Conservation (phyloP, 2,113 vertebrate genomes). For the mouse (Mus musculus) region DNA sequence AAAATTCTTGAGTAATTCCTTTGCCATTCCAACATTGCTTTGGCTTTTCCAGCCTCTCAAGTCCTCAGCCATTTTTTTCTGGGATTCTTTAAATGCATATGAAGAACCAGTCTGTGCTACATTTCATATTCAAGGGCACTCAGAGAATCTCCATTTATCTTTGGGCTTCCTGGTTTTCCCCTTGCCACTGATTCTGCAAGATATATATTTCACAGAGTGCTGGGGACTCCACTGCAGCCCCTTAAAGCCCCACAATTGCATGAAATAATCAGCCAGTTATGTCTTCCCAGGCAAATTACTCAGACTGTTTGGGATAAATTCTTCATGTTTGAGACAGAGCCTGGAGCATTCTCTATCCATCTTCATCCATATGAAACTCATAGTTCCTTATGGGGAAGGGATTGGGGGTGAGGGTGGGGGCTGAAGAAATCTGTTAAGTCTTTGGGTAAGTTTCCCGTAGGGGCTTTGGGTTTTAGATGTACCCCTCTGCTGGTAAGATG, state of each 20-base stretch:
- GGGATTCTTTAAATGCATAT: not conserved
- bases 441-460: conserved; percentile 4
- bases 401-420: not conserved
- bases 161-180: not conserved
- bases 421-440: not conserved
- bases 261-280: conserved; percentile 15
- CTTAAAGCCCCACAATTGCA: not conserved
- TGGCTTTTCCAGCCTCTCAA: conserved; percentile 16
- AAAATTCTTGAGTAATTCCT: conserved; percentile 12
- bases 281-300: conserved; percentile 30
- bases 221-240: conserved; percentile 7
- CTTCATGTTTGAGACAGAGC: conserved; percentile 16
- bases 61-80: conserved; percentile 40
- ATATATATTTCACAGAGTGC: not conserved
- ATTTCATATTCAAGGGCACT: not conserved
- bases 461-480: conserved; percentile 38
- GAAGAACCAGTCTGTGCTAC: conserved; percentile 11
- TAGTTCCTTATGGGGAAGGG: not conserved
- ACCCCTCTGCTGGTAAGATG: conserved; percentile 45
- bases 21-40: conserved; percentile 10
- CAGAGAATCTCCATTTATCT: conserved; percentile 3
- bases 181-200: conserved; percentile 23
- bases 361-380: conserved; percentile 20
- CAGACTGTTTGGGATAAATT: conserved; percentile 45
- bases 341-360: not conserved